Evolutionary conservation across 2,888 invertebrate species (phyloP).

Genomic region (Synergus japonicus): DNA sequence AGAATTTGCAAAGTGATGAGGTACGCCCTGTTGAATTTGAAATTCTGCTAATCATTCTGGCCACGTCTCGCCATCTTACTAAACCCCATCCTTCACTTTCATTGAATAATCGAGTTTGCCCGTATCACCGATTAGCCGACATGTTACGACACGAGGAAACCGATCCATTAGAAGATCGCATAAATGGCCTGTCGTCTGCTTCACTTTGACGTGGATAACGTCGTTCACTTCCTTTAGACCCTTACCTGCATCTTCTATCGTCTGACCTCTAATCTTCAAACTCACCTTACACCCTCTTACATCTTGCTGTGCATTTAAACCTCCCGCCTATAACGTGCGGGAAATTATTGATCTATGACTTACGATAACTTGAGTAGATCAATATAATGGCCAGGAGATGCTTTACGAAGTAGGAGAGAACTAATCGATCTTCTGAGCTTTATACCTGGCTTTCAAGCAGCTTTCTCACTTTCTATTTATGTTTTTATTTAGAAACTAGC

Average conservation of each 20-base stretch:
- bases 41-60: constrained; percentile 13
- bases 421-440: background rate
- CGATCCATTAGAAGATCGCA: constrained; percentile 50
- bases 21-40: constrained; percentile 14
- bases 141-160: constrained; percentile 30
- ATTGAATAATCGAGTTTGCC: constrained; percentile 30
- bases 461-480: constrained; percentile 38
- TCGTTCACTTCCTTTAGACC: background rate
- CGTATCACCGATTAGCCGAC: constrained; percentile 27
- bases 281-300: background rate
- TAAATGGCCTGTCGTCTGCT: constrained; percentile 44
- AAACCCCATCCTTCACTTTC: constrained; percentile 20
- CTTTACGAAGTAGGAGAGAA: background rate
- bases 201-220: background rate
- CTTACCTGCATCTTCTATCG: background rate
- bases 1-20: constrained; percentile 26
- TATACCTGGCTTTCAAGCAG: constrained; percentile 18
- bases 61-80: constrained; percentile 12
- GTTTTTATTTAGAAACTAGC: constrained; percentile 3
- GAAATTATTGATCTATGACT: background rate
- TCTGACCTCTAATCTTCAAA: background rate
- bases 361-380: background rate
- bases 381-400: background rate
- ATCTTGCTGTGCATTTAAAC: background rate
- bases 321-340: background rate